These are phyloP conservation scores for Pristionchus japonicus DNA, from an alignment of 2,888 invertebrate genomes.

Conservation along the genomic window DNA sequence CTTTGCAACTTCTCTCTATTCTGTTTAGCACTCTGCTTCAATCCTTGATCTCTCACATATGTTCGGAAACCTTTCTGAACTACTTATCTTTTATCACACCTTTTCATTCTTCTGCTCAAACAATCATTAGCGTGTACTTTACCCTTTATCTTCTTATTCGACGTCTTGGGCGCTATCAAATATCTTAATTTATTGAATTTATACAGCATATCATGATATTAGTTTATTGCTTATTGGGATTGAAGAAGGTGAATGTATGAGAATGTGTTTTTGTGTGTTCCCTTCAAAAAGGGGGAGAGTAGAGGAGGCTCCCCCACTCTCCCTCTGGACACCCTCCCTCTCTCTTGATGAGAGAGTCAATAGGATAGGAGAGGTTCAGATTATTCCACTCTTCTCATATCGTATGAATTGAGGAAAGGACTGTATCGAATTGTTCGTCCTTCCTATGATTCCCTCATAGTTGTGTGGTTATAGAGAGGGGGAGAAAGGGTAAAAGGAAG, in stretches of 20 bases:
- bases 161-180: neutral
- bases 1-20: too few species aligned
- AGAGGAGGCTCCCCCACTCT: neutral
- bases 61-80: too few species aligned
- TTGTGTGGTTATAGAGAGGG: neutral
- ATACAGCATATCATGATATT: neutral
- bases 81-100: too few species aligned
- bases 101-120: too few species aligned
- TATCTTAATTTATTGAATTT: neutral
- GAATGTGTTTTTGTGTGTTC: neutral
- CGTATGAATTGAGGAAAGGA: neutral
- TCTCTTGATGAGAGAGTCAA: neutral
- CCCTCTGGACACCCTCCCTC: neutral
- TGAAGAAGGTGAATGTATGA: neutral
- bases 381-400: neutral
- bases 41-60: neutral
- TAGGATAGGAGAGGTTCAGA: neutral
- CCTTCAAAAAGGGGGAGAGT: neutral
- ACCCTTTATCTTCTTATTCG: neutral
- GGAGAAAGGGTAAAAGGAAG: neutral
- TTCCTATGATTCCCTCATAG: neutral
- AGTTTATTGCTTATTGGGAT: neutral
- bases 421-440: neutral
- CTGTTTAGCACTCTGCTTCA: too few species aligned
- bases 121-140: neutral